Evolutionary conservation across 2,888 invertebrate genomes (phyloP), one percentile per base, ranked within the genome.

Genomic region (Lithophane leautieri): DNA sequence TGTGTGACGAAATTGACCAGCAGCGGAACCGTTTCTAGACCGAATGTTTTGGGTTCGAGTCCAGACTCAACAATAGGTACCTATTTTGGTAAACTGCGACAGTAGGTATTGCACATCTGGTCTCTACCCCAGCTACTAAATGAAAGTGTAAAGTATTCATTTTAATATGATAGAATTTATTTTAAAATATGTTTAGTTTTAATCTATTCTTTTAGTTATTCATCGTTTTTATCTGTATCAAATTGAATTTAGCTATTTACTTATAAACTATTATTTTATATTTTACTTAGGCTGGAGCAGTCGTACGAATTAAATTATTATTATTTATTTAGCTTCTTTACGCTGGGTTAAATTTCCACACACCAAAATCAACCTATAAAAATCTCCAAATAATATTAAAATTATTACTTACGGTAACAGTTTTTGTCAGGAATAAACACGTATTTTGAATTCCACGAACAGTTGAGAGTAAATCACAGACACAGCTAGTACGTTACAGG

Each of bases 401-500:
- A 42, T 6, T 40, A 54, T 12, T 71, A 85, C 86, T 86, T 77
- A 86, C 86, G 40, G 61, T 84, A 19, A 28, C 19, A 56, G 12
- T 28, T 28, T 62, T n/a, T 69, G 70, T 65, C 50, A 40, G 63
- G 16, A 76, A 71, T 44, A 67, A 78, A 73, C 47, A 47, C 25
- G 34, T 67, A 63, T 58, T 78, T 76, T 61, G 22, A 61, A 58
- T 79, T 77, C 65, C 79, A 86, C 84, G 62, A 82, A 70, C 61
- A 78, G 79, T 78, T 82, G 83, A 81, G 81, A 88, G 89, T 91
- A 90, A 90, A 89, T 84, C 92, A 93, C 92, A 83, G 79, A 86
- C 94, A 93, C 94, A 88, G 87, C 91, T 90, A 87, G 86, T 89
- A 89, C 88, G 90, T 89, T 87, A 90, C 89, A 90, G 90, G 90